A percentile compares a stretch with the other conserved stretches of the same genome.
Evolutionary conservation across 2,888 invertebrate genomes (phyloP).

Genomic region (Drosophila greeni): DNA sequence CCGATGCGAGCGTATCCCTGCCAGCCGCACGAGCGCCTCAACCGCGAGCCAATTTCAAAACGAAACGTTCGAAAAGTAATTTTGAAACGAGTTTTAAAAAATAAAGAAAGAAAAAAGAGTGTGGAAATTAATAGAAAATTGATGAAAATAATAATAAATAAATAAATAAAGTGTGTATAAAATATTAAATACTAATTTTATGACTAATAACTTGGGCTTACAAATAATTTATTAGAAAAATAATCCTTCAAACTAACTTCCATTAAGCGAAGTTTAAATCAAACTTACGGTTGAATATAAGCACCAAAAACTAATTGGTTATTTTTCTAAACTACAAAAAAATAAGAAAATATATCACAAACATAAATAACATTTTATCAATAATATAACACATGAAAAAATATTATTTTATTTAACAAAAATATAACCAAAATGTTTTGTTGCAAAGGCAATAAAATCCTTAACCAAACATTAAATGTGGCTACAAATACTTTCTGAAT

Average conservation of each 20-base stretch:
- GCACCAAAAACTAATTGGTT: background rate
- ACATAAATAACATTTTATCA: background rate
- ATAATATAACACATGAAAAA: background rate
- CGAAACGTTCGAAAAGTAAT: constrained; percentile 7
- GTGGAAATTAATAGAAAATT: too few relatives aligned
- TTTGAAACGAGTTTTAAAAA: constrained; percentile 8
- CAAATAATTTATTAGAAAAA: background rate
- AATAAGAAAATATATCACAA: background rate
- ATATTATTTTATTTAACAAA: background rate
- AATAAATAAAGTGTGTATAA: background rate
- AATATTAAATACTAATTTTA: background rate
- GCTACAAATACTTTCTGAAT: background rate
- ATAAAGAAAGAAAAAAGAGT: background rate
- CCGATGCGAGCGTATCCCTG: constrained; percentile 63
- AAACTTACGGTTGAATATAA: background rate
- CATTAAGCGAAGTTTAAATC: background rate
- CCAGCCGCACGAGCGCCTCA: constrained; percentile 11
- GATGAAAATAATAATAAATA: background rate
- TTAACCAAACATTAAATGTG: background rate
- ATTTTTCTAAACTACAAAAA: too few relatives aligned
- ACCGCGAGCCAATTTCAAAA: constrained; percentile 19
- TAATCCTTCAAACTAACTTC: background rate
- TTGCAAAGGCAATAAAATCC: too few relatives aligned
- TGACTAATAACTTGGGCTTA: background rate
- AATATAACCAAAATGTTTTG: background rate